Conservation (phyloP, 2,113 vertebrate genomes). For the Pao palembangensis region DNA sequence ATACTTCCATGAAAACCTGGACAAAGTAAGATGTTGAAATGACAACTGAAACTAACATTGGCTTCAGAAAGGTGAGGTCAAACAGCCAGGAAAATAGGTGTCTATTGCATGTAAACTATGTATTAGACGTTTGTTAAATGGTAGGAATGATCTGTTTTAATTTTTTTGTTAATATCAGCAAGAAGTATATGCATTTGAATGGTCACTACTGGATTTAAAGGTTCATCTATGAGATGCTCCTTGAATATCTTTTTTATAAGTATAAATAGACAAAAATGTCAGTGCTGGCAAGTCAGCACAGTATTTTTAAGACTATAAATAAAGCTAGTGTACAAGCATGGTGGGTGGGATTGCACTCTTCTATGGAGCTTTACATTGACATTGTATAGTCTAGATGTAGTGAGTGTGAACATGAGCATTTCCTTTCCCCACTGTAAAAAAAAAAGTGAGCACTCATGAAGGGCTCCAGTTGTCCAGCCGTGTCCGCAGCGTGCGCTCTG, state of each 20-base stretch:
- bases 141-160: no score
- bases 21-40: no score
- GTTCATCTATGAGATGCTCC: background rate
- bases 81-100: no score
- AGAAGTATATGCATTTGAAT: background rate
- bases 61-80: no score
- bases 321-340: constrained; percentile 48
- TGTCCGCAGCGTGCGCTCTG: constrained; percentile 52
- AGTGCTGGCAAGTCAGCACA: constrained; percentile 46
- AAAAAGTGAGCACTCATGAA: constrained; percentile 66
- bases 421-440: constrained; percentile 63
- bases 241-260: constrained; percentile 2
- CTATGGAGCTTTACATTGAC: constrained; percentile 58
- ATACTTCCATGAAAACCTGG: no score
- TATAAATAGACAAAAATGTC: constrained; percentile 25
- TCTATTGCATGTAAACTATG: no score
- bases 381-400: constrained; percentile 87
- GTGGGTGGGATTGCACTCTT: constrained; percentile 46
- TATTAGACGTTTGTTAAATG: no score
- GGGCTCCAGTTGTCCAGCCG: constrained; percentile 55
- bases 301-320: constrained; percentile 60
- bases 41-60: no score
- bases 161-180: no score
- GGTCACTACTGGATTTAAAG: background rate
- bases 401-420: constrained; percentile 72